Evolutionary conservation across 2,888 invertebrate species (phyloP), one percentile per base, ranked within the genome.

Genomic region (Cerceris ruficornis): DNA sequence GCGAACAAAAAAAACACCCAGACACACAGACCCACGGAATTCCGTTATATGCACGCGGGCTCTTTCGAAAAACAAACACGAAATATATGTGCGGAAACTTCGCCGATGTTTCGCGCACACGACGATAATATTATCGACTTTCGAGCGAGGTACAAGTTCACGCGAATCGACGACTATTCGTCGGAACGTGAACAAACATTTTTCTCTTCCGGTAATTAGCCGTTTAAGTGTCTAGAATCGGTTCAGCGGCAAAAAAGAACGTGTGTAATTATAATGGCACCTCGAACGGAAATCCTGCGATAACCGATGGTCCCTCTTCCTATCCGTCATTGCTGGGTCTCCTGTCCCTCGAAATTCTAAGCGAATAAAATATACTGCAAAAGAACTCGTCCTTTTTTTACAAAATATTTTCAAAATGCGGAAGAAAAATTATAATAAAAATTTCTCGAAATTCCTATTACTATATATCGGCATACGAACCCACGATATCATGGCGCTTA

Each of bases 1-100:
- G 50, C 50, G 50, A 50, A 50, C 50, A 50, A 50, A 50, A 50
- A 50, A 50, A 50, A 50, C 46, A 46, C 46, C 9, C n/a, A n/a
- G 11, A n/a, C 50, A 50, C 1, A 6, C n/a, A 50, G n/a, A 50
- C 50, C 9, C 1, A 11, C 11, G 9, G 11, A 11, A 46, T 46
- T 50, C n/a, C 7, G n/a, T 50, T 50, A 13, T 1, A n/a, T n/a
- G n/a, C 50, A 11, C 50, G 9, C n/a, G 13, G 50, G 9, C 9
- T 50, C 50, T n/a, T 50, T n/a, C 13, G n/a, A 50, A 50, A 50
- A n/a, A 5, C 50, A 50, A 50, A 46, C 11, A 28, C 28, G 28
- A 28, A 28, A 28, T 28, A 28, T 28, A 28, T 28, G 28, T 28
- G 4, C 28, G 28, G 28, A 28, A 28, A 28, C 4, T 28, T 28